Base-by-base conservation (phyloP, 2,113 vertebrate genomes). In the Callospermophilus lateralis region DNA sequence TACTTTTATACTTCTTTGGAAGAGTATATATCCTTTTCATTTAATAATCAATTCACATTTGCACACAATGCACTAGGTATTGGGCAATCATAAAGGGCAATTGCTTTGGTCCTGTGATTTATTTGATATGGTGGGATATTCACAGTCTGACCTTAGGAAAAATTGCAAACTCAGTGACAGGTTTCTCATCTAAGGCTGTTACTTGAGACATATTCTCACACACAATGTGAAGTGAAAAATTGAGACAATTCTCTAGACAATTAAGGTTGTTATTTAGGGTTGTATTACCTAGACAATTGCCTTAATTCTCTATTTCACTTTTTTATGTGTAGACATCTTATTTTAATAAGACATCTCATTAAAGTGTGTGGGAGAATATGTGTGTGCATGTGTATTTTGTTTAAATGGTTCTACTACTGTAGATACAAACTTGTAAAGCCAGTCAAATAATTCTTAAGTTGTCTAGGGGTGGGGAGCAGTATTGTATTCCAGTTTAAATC, bases 151-250 rank as follows among this genome's bases (percentile, higher is more conserved):
- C 19, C 45, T 86, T 26, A 91, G 55, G 84, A 95, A 91, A 42
- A 28, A 58, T 89, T 93, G 24, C 5, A 78, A 39, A 81, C 34
- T 77, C 45, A 11, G 45, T 73, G 77, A 51, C 48, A 68, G 12
- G 2, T 55, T 89, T 94, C 84, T 39, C 24, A 45, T 94, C 17
- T 55, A n/a, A 89, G 24, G 9, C 30, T 93, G 7, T 89, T 76
- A 76, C 79, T 84, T 76, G 53, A 61, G 37, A 32, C 37, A 1
- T 10, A 67, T 42, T 84, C 34, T 93, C 73, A 12, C 22, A 93
- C 26, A 68, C 26, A 80, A 88, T 63, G 53, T 93, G 6, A 94
- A 81, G 19, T 83, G 10, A 32, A 72, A 97, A 95, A 95, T 17
- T 58, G 26, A 92, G 65, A 76, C 63, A 78, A 74, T 86, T 39